These are phyloP conservation scores for Scatophagus argus DNA, from an alignment of 2,113 vertebrate genomes.

Conservation along the genomic window DNA sequence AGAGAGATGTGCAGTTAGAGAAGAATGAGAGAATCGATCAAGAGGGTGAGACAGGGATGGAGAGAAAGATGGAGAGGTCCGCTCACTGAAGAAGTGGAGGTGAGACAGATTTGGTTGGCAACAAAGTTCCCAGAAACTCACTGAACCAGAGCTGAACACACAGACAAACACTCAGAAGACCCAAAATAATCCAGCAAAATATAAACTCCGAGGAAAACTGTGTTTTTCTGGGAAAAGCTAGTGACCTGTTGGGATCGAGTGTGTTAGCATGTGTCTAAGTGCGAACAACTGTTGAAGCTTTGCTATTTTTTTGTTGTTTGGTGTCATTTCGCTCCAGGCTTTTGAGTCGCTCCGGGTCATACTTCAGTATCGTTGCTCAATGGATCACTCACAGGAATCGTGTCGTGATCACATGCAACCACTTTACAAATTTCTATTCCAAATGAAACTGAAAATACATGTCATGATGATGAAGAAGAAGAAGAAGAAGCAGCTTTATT, in stretches of 20 bases:
- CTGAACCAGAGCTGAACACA: conserved; percentile 57
- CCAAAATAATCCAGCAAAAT: conserved; percentile 64
- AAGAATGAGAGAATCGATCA: conserved; percentile 72
- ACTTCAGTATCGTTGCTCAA: neutral
- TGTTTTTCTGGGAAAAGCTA: conserved; percentile 43
- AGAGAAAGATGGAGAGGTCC: conserved; percentile 59
- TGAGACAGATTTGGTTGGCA: conserved; percentile 55
- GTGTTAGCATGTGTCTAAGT: neutral
- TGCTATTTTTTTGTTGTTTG: neutral
- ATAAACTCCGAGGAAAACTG: conserved; percentile 42
- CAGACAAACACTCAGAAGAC: conserved; percentile 34
- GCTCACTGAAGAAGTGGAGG: conserved; percentile 54
- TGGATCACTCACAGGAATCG: neutral
- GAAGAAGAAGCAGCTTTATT: too few relatives aligned
- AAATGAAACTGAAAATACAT: too few relatives aligned
- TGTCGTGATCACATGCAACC: neutral
- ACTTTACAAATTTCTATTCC: neutral
- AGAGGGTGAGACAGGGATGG: conserved; percentile 56
- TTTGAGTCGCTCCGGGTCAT: neutral
- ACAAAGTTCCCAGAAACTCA: conserved; percentile 67
- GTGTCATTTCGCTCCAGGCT: neutral
- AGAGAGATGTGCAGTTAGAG: conserved; percentile 47
- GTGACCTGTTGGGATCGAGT: conserved; percentile 44
- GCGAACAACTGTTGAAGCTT: conserved; percentile 27
- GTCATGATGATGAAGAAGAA: too few relatives aligned